Conservation (phyloP, 2,113 vertebrate genomes). For the Sarotherodon lohbergeri region DNA sequence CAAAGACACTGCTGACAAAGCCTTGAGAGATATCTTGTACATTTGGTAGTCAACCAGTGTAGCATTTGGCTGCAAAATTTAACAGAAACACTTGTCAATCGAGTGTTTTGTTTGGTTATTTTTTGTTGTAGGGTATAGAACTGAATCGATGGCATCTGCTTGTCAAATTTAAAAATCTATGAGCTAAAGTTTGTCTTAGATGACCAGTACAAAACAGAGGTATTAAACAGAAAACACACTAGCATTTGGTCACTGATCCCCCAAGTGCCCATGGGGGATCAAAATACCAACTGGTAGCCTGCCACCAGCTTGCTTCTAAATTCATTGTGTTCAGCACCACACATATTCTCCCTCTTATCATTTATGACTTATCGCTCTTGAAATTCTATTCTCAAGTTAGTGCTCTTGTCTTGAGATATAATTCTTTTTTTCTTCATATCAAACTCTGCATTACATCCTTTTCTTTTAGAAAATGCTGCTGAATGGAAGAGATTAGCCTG, state of each 20-base stretch:
- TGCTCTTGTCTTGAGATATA: conserved; percentile 2
- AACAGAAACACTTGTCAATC: neutral
- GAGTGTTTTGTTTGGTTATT: neutral
- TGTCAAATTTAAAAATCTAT: neutral
- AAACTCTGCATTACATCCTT: neutral
- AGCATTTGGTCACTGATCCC: conserved; percentile 61
- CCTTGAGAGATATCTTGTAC: neutral
- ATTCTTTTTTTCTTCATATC: neutral
- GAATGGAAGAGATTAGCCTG: conserved; percentile 32
- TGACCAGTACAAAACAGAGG: conserved; percentile 18
- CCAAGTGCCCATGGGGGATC: conserved; percentile 39
- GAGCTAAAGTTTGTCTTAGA: neutral
- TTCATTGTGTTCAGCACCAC: conserved; percentile 9
- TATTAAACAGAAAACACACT: conserved; percentile 1
- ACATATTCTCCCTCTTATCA: neutral
- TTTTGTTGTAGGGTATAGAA: neutral
- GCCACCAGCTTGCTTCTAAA: conserved; percentile 43
- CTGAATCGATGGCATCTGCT: neutral
- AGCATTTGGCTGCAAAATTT: neutral
- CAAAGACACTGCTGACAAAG: neutral
- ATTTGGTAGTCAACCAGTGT: neutral
- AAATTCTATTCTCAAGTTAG: neutral
- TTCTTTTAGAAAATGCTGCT: neutral
- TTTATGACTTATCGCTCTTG: neutral
- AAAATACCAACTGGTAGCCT: conserved; percentile 50